Evolutionary conservation across 2,888 invertebrate genomes (phyloP), one percentile per base, ranked within the genome.

Genomic region (Acrocyrtus sp.): DNA sequence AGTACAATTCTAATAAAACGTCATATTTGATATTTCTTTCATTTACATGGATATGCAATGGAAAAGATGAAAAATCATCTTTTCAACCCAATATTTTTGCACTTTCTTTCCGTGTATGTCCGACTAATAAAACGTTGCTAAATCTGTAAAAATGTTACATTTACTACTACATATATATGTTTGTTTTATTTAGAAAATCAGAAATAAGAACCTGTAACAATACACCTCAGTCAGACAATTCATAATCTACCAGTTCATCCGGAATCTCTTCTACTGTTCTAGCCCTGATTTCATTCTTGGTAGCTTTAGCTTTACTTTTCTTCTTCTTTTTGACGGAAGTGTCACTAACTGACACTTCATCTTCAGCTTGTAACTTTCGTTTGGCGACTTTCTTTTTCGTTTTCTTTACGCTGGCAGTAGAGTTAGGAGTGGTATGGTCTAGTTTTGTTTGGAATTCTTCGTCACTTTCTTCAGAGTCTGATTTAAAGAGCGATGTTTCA

Each of bases 201-300:
- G 27, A 26, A 22, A 19, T 8, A 50, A 22, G 21, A 24, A 60
- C 15, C 2, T 50, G 27, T 56, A 12, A 27, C n/a, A n/a, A 27
- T 22, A 45, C n/a, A 47, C 8, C 17, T 65, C 75, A 81, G 60
- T 81, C 81, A 2, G 81, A 81, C 10, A 80, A 57, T 54, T 79
- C 80, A 63, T 78, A 81, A 50, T 81, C 81, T 6, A 80, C 75
- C 2, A 81, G 27, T 65, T 81, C 67, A 50, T 81, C 81, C 22
- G 76, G 67, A 10, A 72, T 65, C 29, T 80, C 78, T 29, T 66
- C 54, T 68, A 17, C 43, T 39, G n/a, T 61, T 29, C 19, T 17
- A 56, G 15, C n/a, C 24, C 15, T 26, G 24, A 17, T n/a, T n/a
- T 41, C 22, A 43, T 43, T 74, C n/a, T 57, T 48, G 43, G 56